Base-by-base conservation (phyloP, 2,888 invertebrate genomes). In the Malthinus seriepunctatus region DNA sequence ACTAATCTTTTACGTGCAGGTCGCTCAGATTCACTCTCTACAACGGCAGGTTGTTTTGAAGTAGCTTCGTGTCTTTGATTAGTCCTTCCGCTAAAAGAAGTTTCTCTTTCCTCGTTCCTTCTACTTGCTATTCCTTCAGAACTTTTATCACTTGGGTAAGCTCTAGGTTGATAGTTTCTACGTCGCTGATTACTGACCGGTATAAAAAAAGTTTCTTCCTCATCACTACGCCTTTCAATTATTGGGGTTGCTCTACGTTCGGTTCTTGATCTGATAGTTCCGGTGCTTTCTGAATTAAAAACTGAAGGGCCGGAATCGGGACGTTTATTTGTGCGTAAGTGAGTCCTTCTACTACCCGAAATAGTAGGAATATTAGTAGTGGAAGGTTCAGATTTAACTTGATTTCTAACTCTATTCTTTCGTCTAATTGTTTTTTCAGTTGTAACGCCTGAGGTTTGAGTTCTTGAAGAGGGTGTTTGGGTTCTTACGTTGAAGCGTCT, bases 201-300 rank as follows among this genome's bases (percentile, higher is more conserved):
- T 11, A 42, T 15, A n/a, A 15, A 42, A 2, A 23, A 2, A 1
- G 7, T n/a, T n/a, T 42, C 39, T 3, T 4, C 39, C 15, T 42
- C 39, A 8, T 42, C 39, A 3, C 14, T 42, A n/a, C 39, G 6
- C 8, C 7, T 42, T 23, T 42, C 15, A 15, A 42, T 5, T n/a
- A 8, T 42, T 42, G 39, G 39, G 8, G 9, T 42, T 9, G 23
- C 15, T 59, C 66, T 71, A 50, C 74, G 59, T 10, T 71, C 73
- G n/a, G 71, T 69, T 63, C 76, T 66, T 4, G 74, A 66, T 53
- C 74, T 65, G 7, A 56, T 65, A 15, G 15, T n/a, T 4, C 23
- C 39, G 10, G 15, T 14, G 4, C 14, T 23, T 53, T 70, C 70
- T 8, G 62, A 56, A 15, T 68, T 65, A 37, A 73, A 66, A 5